Base-by-base conservation (phyloP, 1,140 invertebrate genomes). In the Cydia fagiglandana region DNA sequence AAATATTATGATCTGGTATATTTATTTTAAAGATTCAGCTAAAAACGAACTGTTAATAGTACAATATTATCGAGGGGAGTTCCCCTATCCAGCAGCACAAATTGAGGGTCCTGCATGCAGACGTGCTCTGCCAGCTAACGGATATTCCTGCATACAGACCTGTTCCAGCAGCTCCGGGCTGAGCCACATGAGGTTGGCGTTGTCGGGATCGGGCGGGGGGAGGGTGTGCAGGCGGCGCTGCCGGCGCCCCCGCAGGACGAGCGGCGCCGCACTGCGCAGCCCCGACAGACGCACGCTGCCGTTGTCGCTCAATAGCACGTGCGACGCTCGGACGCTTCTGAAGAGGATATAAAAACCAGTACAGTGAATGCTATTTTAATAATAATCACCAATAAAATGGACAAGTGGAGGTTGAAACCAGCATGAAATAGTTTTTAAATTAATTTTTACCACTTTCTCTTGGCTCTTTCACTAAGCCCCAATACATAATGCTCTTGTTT, bases 151-250 rank as follows among this genome's bases (percentile, higher is more conserved):
- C 5, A 15, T 20, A 68, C 30, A 53, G 73, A 96, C 96, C 94
- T 98, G 97, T 93, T 97, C 96, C 28, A 98, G 91, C n/a, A 98
- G 89, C 93, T 99, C 98, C 20, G 98, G 98, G 87, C 97, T 97
- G 2, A 97, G 93, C 97, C 97, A 98, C 88, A 97, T 97, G 1
- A 98, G 88, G 86, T 96, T 96, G 41, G 95, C 92, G 75, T 95
- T 93, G 75, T 91, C 91, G 73, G 87, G 85, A 50, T 95, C 95
- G 34, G 95, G 94, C 1, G 94, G 91, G 5, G 97, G 97, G 88
- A 97, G 96, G 75, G 95, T 95, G 91, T 97, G 96, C 15, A 98
- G 93, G 15, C 93, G 94, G 74, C 90, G 94, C 79, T 95, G 94
- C 89, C 95, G 94, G 82, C 94, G 94, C 1, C 97, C 97, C 84